Evolutionary conservation across 2,888 invertebrate species (phyloP).

Genomic region (Pyrrhia umbra): DNA sequence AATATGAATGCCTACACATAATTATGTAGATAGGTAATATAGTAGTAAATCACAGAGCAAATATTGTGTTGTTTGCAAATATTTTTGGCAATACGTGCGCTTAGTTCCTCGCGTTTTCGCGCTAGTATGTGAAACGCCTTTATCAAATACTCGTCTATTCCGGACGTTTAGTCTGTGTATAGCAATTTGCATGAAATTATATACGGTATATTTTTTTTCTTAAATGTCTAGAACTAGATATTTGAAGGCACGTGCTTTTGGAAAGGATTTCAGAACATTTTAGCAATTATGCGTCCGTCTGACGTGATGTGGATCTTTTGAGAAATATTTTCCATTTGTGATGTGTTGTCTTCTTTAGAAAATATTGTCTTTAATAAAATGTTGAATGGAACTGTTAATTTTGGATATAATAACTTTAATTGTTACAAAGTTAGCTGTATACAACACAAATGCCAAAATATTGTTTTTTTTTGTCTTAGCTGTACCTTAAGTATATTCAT

Average conservation of each 20-base stretch:
- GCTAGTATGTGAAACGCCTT: slow-evolving; percentile 39
- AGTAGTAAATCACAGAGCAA: slow-evolving; percentile 17
- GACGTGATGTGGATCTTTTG: background rate
- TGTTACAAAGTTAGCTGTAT: slow-evolving; percentile 1
- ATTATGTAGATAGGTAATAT: background rate
- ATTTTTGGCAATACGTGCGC: background rate
- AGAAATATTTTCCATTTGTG: slow-evolving; percentile 14
- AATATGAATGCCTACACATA: slow-evolving; percentile 5
- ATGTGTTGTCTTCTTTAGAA: slow-evolving; percentile 26
- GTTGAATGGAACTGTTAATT: slow-evolving; percentile 14
- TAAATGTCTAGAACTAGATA: slow-evolving; percentile 36
- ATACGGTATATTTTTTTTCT: slow-evolving; percentile 46
- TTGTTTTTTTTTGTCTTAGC: background rate
- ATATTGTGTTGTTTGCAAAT: background rate
- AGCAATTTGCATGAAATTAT: slow-evolving; percentile 71
- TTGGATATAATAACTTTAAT: slow-evolving; percentile 9
- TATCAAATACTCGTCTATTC: slow-evolving; percentile 32
- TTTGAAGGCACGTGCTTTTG: slow-evolving; percentile 46
- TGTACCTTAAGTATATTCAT: too few relatives aligned
- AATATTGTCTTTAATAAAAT: slow-evolving; percentile 33
- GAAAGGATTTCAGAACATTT: slow-evolving; percentile 28
- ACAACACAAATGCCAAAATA: too few relatives aligned
- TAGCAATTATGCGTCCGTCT: background rate
- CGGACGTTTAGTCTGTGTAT: slow-evolving; percentile 47
- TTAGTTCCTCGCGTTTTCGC: background rate